Conservation (phyloP, 2,113 vertebrate species). For the Macquaria ambigua region DNA sequence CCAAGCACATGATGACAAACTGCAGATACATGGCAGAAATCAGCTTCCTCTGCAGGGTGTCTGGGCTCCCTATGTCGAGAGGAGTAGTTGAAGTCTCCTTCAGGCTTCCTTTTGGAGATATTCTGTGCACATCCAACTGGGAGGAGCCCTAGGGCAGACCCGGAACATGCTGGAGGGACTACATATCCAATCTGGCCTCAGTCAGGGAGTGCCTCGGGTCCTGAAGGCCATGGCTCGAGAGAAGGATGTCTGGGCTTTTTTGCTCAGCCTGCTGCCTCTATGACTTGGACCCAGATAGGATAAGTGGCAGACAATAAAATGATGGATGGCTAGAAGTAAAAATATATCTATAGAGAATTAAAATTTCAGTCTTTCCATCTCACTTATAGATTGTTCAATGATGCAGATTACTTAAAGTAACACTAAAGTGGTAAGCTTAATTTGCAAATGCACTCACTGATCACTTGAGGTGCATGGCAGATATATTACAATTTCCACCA, state of each 20-base stretch:
- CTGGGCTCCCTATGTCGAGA: background rate
- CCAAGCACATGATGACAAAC: background rate
- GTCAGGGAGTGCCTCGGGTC: background rate
- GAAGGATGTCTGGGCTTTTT: background rate
- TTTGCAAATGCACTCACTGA: background rate
- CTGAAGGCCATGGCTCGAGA: background rate
- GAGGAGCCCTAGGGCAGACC: background rate
- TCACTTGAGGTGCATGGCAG: background rate
- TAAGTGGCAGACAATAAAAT: background rate
- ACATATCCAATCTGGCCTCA: constrained; percentile 12
- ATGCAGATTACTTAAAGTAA: background rate
- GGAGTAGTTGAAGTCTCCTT: background rate
- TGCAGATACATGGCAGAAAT: background rate
- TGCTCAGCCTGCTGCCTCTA: background rate
- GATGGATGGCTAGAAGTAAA: background rate
- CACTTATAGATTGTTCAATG: background rate
- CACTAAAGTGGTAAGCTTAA: background rate
- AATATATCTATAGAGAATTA: background rate
- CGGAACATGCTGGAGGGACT: constrained; percentile 1
- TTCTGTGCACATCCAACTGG: constrained; percentile 1
- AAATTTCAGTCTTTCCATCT: background rate
- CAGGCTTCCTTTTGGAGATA: background rate
- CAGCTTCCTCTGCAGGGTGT: background rate
- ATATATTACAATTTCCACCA: background rate
- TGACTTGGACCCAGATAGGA: background rate